Percentiles rank a stretch among this genome's conserved stretches.
These are phyloP conservation scores for Galbula dea DNA, from an alignment of 2,113 vertebrate genomes.

Conservation along the genomic window DNA sequence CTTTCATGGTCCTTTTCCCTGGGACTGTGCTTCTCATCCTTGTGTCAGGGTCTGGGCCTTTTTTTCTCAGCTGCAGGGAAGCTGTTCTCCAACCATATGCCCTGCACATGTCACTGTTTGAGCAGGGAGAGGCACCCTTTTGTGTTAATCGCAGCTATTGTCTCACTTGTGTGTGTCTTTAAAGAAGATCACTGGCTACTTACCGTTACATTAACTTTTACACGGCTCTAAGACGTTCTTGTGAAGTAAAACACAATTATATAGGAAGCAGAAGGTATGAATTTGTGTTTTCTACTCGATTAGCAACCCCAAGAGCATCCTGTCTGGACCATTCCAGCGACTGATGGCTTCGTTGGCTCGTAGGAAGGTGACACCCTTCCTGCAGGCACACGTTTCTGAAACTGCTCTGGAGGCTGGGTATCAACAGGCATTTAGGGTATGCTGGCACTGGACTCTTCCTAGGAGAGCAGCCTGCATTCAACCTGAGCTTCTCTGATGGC, in stretches of 20 bases:
- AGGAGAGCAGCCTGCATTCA: neutral
- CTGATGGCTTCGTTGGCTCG: neutral
- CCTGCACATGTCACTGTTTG: neutral
- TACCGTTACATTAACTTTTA: neutral
- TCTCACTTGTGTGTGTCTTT: neutral
- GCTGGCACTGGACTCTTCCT: neutral
- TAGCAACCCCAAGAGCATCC: neutral
- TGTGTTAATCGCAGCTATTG: neutral
- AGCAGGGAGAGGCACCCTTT: neutral
- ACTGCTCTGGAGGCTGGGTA: neutral
- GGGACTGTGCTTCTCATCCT: neutral
- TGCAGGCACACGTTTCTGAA: neutral
- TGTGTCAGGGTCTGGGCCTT: neutral
- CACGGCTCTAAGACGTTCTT: neutral
- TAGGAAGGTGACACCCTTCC: neutral
- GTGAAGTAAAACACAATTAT: neutral
- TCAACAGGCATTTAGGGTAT: neutral
- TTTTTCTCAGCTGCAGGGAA: neutral
- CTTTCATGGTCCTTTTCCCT: neutral
- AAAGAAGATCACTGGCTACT: neutral
- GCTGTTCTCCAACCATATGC: neutral
- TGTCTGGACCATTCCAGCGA: neutral
- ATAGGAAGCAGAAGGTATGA: neutral
- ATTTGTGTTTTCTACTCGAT: neutral
- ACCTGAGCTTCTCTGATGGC: neutral